These are phyloP conservation scores for Silurus asotus DNA, from an alignment of 2,113 vertebrate genomes.

Conservation along the genomic window DNA sequence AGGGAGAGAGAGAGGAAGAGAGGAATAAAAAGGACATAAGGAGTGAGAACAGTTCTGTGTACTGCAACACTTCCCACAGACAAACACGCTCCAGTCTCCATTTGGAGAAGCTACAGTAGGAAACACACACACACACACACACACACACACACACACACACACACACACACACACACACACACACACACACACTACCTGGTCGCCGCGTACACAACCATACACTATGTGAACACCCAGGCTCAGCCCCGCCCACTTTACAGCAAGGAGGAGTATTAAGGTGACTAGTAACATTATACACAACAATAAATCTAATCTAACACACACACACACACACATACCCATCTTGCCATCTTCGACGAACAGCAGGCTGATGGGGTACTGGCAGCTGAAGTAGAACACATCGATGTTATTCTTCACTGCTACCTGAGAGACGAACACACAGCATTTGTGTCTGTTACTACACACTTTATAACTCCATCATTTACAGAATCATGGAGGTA, in stretches of 20 bases:
- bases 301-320: neutral
- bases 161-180: neutral
- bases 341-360: slow-evolving; percentile 97
- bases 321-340: slow-evolving; percentile 79
- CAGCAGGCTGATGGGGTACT: slow-evolving; percentile 93
- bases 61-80: slow-evolving; percentile 5
- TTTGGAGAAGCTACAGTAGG: neutral
- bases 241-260: neutral
- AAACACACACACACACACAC: neutral
- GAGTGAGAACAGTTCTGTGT: slow-evolving; percentile 16
- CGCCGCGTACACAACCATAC: neutral
- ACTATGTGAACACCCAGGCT: neutral
- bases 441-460: too few species aligned
- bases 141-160: neutral
- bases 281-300: neutral
- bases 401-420: slow-evolving; percentile 99
- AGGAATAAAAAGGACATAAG: neutral
- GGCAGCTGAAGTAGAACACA: slow-evolving; percentile 98
- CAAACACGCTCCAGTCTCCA: neutral
- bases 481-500: too few species aligned
- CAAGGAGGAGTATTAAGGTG: neutral
- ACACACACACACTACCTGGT: too few species aligned
- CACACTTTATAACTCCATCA: too few species aligned
- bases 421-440: slow-evolving; percentile 76
- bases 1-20: neutral